Conservation (phyloP, 2,113 vertebrate genomes). For the Corythornis vintsioides region DNA sequence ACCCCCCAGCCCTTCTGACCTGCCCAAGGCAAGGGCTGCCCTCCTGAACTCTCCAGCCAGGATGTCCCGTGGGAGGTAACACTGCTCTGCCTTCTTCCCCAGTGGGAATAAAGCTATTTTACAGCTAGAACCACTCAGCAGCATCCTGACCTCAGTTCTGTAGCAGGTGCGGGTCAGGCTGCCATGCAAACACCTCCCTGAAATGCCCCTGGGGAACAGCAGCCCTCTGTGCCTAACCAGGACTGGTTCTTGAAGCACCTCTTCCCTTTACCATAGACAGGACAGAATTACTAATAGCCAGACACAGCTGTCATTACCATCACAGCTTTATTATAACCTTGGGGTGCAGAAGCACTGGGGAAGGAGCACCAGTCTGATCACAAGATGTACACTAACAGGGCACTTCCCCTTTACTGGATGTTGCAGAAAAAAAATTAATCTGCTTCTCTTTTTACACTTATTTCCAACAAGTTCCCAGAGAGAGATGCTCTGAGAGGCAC, state of each 20-base stretch:
- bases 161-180: background rate
- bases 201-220: background rate
- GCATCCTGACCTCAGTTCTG: background rate
- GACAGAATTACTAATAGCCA: background rate
- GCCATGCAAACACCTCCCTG: background rate
- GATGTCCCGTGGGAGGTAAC: rapidly evolving
- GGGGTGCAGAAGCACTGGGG: background rate
- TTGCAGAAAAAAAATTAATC: background rate
- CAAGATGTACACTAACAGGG: background rate
- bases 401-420: background rate
- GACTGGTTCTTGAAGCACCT: rapidly evolving
- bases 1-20: background rate
- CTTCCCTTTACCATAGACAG: rapidly evolving
- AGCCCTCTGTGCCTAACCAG: rapidly evolving
- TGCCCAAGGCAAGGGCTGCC: background rate
- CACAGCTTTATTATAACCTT: conserved; percentile 10
- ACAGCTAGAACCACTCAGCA: background rate
- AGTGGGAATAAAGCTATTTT: rapidly evolving
- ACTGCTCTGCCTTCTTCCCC: background rate
- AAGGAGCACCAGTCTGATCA: background rate
- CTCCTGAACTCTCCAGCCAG: background rate
- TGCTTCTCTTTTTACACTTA: background rate
- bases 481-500: background rate
- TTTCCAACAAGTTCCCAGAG: background rate
- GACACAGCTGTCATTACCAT: background rate